Percentiles rank a stretch among this genome's conserved stretches.
phyloP scores from a whole-genome alignment of 2,113 vertebrate genomes.

The Suricata suricatta region DNA sequence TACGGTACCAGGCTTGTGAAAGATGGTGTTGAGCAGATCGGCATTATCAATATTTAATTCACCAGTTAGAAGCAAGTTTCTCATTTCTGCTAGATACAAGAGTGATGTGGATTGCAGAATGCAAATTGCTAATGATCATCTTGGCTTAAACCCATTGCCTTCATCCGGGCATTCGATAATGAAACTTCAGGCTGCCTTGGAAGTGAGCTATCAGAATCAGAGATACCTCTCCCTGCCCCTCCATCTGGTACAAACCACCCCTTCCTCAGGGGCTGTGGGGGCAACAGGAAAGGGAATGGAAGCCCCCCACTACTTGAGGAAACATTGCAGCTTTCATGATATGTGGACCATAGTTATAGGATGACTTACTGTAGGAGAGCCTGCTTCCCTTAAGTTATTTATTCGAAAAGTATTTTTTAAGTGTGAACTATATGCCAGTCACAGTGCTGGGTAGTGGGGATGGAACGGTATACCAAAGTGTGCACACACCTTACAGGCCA shows the following conservation, averaged over 20 bases:
- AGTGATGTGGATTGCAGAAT: conserved; percentile 57
- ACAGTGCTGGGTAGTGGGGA: not conserved
- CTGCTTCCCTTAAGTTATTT: not conserved
- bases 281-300: not conserved
- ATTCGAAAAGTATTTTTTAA: not conserved
- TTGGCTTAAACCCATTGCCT: conserved; percentile 57
- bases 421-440: not conserved
- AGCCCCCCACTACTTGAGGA: no score
- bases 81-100: conserved; percentile 60
- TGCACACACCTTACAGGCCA: not conserved
- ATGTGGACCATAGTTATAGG: not conserved
- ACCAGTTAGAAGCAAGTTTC: conserved; percentile 59
- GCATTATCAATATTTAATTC: conserved; percentile 75
- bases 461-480: not conserved
- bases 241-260: not conserved
- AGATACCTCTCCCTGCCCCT: not conserved
- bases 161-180: conserved; percentile 3
- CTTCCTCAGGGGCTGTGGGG: not conserved
- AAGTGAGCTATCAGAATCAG: not conserved
- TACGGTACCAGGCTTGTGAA: not conserved
- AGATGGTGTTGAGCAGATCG: conserved; percentile 17
- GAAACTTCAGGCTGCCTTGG: not conserved
- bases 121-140: conserved; percentile 67
- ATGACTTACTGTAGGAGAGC: not conserved
- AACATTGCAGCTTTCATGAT: not conserved